Evolutionary conservation across 2,797 vertebrate genomes (phyloP).

Genomic region (Silurus lanzhouensis): DNA sequence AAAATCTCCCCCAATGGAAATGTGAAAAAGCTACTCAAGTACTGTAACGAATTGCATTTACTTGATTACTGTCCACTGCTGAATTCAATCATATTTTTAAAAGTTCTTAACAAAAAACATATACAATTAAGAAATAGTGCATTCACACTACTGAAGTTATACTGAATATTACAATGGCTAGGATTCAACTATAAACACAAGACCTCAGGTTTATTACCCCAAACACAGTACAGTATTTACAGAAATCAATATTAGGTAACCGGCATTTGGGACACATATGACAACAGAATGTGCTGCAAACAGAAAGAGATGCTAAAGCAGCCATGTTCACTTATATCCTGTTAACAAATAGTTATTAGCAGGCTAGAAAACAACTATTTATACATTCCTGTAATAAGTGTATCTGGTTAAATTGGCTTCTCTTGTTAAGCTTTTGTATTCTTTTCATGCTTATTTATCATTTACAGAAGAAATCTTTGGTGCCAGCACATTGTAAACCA

Average conservation of each 20-base stretch:
- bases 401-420: background rate
- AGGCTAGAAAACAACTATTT: background rate
- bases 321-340: background rate
- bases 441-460: background rate
- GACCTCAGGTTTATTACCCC: background rate
- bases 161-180: background rate
- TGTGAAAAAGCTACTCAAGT: too few species aligned
- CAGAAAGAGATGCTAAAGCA: background rate
- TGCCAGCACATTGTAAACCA: background rate
- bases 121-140: background rate
- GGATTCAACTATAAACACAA: background rate
- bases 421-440: background rate
- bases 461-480: background rate
- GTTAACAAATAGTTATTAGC: background rate
- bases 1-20: too few species aligned
- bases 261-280: background rate
- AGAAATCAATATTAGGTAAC: background rate
- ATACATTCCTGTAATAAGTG: background rate
- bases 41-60: too few species aligned
- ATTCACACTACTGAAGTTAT: background rate
- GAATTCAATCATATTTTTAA: background rate
- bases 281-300: background rate
- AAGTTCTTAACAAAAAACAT: background rate
- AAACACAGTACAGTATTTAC: background rate
- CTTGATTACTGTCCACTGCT: too few species aligned